Conservation (phyloP, 2,113 vertebrate species). For the Phycodurus eques region DNA sequence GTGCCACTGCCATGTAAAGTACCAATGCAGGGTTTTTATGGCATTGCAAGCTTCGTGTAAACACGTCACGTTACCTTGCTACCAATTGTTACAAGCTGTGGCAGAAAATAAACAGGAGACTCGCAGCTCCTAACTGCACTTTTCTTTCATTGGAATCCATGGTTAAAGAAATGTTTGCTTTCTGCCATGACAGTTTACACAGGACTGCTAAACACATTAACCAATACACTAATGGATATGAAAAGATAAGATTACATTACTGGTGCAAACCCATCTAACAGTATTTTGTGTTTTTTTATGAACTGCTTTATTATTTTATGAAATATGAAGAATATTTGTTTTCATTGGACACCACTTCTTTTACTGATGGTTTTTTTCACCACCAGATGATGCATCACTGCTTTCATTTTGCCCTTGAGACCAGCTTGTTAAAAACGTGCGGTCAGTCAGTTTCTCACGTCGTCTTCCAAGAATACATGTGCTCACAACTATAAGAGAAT, state of each 20-base stretch:
- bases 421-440: slow-evolving; percentile 20
- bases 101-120: not conserved
- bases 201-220: not conserved
- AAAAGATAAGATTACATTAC: not conserved
- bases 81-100: not conserved
- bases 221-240: not conserved
- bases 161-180: not conserved
- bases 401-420: slow-evolving; percentile 2
- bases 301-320: not conserved
- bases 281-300: not conserved
- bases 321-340: not conserved
- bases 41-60: not conserved
- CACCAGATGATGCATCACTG: not conserved
- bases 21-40: not conserved
- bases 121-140: not conserved
- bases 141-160: not conserved
- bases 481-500: slow-evolving; percentile 34
- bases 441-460: slow-evolving; percentile 11
- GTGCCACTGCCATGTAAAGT: not conserved
- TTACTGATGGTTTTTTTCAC: not conserved
- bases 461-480: slow-evolving; percentile 15
- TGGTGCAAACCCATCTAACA: not conserved
- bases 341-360: not conserved
- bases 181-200: not conserved
- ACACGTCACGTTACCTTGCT: not conserved